phyloP scores from a whole-genome alignment of 92 coral and sea anemone species.

The Epizoanthus scotinus region DNA sequence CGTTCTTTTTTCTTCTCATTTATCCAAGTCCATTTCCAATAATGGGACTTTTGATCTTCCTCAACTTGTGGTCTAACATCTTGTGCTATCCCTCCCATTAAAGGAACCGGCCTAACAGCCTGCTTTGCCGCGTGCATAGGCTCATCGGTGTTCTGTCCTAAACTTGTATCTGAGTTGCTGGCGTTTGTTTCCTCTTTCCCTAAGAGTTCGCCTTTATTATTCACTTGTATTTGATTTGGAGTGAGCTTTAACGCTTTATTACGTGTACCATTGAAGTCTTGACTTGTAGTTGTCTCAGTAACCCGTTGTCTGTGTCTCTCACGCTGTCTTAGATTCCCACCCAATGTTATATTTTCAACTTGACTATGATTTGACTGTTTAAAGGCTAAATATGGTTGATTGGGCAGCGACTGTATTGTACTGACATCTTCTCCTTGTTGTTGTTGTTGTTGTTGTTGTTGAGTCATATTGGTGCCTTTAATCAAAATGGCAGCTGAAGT shows the following conservation, averaged over 20 bases:
- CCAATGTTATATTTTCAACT: too few relatives aligned
- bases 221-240: neutral
- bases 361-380: too few relatives aligned
- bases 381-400: too few relatives aligned
- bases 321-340: too few relatives aligned
- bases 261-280: too few relatives aligned
- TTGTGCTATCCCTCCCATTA: neutral
- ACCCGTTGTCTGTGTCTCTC: too few relatives aligned
- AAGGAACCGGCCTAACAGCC: neutral
- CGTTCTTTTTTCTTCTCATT: conserved; percentile 5
- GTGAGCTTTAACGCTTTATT: neutral
- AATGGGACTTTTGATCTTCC: neutral
- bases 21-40: neutral
- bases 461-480: too few relatives aligned
- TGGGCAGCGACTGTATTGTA: too few relatives aligned
- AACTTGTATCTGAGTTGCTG: neutral
- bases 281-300: too few relatives aligned
- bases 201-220: neutral
- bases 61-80: neutral
- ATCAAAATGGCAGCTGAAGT: too few relatives aligned
- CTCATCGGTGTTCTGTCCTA: neutral
- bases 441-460: too few relatives aligned
- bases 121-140: neutral
- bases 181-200: neutral
- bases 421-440: too few relatives aligned